These are phyloP conservation scores for Camponotus fellah DNA, from an alignment of 2,888 invertebrate species.

Conservation along the genomic window DNA sequence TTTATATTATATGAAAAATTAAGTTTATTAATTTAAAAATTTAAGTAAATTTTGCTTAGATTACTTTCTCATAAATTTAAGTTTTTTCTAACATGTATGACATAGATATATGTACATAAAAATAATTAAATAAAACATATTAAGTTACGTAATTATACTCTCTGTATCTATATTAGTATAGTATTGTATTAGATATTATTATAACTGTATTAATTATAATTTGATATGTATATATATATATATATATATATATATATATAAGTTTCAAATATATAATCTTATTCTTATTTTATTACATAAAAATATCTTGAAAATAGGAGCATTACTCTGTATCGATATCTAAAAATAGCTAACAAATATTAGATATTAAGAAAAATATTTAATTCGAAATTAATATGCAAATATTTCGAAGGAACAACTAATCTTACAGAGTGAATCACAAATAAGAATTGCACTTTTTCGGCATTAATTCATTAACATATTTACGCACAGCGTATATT, in stretches of 20 bases:
- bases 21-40: not conserved
- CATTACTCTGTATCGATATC: not conserved
- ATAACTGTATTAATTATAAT: constrained; percentile 17
- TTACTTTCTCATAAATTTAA: not conserved
- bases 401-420: constrained; percentile 44
- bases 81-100: not conserved
- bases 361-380: constrained; percentile 12
- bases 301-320: constrained; percentile 11
- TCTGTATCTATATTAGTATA: not conserved
- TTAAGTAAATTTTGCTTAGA: not conserved
- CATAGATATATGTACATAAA: not conserved
- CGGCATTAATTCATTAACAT: constrained; percentile 53
- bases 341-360: not conserved
- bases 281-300: not conserved
- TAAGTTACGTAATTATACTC: constrained; percentile 13
- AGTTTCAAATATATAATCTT: not conserved
- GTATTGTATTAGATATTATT: too few species aligned
- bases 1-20: not conserved
- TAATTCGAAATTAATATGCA: not conserved
- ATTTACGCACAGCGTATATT: constrained; percentile 53
- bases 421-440: constrained; percentile 38
- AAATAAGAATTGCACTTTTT: constrained; percentile 53
- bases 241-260: too few species aligned
- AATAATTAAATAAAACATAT: constrained; percentile 4
- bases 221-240: not conserved